Evolutionary conservation across 2,888 invertebrate species (phyloP).

Genomic region (Sminthurides aquaticus): DNA sequence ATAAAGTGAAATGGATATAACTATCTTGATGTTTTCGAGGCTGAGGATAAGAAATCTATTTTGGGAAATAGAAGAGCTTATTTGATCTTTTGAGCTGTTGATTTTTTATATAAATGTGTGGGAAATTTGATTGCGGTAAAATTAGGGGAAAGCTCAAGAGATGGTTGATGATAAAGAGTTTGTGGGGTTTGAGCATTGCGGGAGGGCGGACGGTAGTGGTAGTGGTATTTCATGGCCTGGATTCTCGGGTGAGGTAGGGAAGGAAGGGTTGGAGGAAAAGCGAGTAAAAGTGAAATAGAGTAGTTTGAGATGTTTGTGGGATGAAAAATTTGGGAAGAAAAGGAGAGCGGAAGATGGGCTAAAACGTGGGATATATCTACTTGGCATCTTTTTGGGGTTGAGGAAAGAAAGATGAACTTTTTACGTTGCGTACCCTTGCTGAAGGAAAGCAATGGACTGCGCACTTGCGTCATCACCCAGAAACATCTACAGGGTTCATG

Average conservation of each 20-base stretch:
- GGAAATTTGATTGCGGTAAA: not conserved
- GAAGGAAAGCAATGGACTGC: conserved; percentile 24
- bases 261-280: too few relatives aligned
- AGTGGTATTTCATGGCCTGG: too few relatives aligned
- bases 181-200: not conserved
- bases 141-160: too few relatives aligned
- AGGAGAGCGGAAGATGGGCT: not conserved
- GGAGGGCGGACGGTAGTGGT: too few relatives aligned
- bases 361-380: conserved; percentile 3
- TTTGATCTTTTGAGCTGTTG: too few relatives aligned
- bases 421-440: conserved; percentile 17
- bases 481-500: conserved; percentile 35
- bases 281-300: too few relatives aligned
- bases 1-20: too few relatives aligned
- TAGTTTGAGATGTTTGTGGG: too few relatives aligned
- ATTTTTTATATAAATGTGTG: not conserved
- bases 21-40: too few relatives aligned
- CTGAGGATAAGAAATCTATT: too few relatives aligned
- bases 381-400: conserved; percentile 20
- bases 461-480: conserved; percentile 40
- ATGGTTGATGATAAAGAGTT: not conserved
- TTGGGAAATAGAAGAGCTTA: too few relatives aligned
- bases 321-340: conserved; percentile 3
- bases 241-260: too few relatives aligned
- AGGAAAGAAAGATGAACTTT: conserved; percentile 22